Percentiles rank a stretch among this genome's conserved stretches.
Conservation (phyloP, 2,797 vertebrate genomes). For the Kryptolebias ocellatus region DNA sequence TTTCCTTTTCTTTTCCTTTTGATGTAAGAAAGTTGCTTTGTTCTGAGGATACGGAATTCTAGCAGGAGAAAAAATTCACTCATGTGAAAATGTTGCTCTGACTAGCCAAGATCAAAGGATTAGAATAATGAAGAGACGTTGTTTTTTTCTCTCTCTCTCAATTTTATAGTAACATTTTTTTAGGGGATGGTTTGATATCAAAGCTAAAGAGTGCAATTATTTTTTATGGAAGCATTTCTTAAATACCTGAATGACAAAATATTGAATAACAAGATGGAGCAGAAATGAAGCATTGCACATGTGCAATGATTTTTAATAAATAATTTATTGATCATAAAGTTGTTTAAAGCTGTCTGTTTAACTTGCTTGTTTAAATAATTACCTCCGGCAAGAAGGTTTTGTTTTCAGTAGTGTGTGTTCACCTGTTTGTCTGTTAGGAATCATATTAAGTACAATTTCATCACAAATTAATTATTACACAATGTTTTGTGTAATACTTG, state of each 20-base stretch:
- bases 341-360: no score
- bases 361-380: no score
- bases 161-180: conserved; percentile 37
- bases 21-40: conserved; percentile 27
- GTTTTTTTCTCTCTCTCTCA: conserved; percentile 20
- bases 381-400: no score
- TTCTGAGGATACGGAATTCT: conserved; percentile 5
- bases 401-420: no score
- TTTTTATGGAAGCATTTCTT: conserved; percentile 24
- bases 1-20: conserved; percentile 46
- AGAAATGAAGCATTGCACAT: background rate
- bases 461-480: no score
- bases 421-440: no score
- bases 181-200: conserved; percentile 28
- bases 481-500: background rate
- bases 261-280: conserved; percentile 30
- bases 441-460: no score
- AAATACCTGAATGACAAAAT: conserved; percentile 11
- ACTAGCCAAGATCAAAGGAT: conserved; percentile 50
- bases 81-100: conserved; percentile 25
- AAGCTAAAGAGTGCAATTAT: conserved; percentile 47
- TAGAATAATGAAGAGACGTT: conserved; percentile 45
- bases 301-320: conserved; percentile 11
- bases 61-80: conserved; percentile 21
- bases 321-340: background rate